phyloP scores from a whole-genome alignment of 2,888 invertebrate species.

The Watsonalla cultraria region DNA sequence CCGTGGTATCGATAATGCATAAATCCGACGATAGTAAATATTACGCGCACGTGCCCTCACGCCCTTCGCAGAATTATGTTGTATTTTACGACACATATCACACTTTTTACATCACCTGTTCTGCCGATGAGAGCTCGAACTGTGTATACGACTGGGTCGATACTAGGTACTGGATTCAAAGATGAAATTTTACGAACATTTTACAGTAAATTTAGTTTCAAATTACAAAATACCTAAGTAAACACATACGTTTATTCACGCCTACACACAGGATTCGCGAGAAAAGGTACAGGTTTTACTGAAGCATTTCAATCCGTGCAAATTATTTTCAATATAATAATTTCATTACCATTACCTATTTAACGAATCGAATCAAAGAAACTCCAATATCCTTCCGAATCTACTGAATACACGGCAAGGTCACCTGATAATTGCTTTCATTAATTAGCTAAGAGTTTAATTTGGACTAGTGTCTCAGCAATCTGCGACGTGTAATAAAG shows the following conservation, averaged over 20 bases:
- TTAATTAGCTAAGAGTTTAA: neutral
- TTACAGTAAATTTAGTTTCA: no score
- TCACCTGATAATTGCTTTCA: neutral
- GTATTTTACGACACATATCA: constrained; percentile 13
- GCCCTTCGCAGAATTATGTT: constrained; percentile 21
- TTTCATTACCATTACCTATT: no score
- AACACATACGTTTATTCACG: no score
- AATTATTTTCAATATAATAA: no score
- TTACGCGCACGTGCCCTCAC: constrained; percentile 25
- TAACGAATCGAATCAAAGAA: no score
- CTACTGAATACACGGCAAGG: no score
- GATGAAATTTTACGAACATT: no score
- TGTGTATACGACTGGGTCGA: neutral
- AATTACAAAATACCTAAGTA: no score
- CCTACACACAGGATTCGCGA: no score
- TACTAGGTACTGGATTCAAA: neutral
- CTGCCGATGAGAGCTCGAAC: neutral
- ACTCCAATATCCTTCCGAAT: no score
- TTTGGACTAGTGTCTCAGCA: constrained; percentile 28
- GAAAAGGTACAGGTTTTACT: no score
- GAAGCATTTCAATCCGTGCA: no score
- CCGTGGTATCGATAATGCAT: constrained; percentile 23
- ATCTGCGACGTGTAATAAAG: constrained; percentile 30
- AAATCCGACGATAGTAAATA: constrained; percentile 27
- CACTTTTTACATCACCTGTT: neutral